Evolutionary conservation across 2,797 vertebrate species (phyloP).

Genomic region (Catamblyrhynchus diadema): DNA sequence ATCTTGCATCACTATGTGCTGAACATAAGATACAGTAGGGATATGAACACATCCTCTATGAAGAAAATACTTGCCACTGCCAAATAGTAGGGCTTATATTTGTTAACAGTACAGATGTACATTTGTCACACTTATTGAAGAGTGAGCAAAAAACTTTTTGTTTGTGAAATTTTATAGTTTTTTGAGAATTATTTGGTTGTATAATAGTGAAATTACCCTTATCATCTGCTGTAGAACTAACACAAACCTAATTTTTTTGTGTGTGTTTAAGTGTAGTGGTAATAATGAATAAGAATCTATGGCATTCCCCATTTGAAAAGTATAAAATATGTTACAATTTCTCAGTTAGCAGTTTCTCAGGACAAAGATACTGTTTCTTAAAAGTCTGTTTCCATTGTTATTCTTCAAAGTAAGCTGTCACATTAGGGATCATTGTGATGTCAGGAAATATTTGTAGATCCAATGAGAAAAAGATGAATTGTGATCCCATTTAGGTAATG

Average conservation of each 20-base stretch:
- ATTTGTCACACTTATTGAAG: not conserved
- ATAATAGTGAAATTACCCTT: not conserved
- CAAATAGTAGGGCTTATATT: not conserved
- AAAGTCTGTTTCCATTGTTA: slow-evolving; percentile 14
- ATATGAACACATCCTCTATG: not conserved
- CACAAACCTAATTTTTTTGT: not conserved
- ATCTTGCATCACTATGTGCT: not conserved
- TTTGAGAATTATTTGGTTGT: not conserved
- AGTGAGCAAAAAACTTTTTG: not conserved
- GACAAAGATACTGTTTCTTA: slow-evolving; percentile 26
- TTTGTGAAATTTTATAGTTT: not conserved
- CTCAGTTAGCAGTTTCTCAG: not conserved
- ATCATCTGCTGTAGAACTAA: not conserved
- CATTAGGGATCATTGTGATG: not conserved
- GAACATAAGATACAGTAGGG: not conserved
- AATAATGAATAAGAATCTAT: not conserved
- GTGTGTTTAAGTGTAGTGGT: not conserved
- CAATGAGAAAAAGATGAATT: not conserved
- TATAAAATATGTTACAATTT: not conserved
- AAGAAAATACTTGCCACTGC: not conserved
- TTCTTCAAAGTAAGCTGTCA: not conserved
- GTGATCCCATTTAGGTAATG: not conserved
- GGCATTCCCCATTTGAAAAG: not conserved
- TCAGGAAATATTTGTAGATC: not conserved
- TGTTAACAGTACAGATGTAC: not conserved